Conservation (phyloP, 2,113 vertebrate genomes). For the Raja brachyura region DNA sequence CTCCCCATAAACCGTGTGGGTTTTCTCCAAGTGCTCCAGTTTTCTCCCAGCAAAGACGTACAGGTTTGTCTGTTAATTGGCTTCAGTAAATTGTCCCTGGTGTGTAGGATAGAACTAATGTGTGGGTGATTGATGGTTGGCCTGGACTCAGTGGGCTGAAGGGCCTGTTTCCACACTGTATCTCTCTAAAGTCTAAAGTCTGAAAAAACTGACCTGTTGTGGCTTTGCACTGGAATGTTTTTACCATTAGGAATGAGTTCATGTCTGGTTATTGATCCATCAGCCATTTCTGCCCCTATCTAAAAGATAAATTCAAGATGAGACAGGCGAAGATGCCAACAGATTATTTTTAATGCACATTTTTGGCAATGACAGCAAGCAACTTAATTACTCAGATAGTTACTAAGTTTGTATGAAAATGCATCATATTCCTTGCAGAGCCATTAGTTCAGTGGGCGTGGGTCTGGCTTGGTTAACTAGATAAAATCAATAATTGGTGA, state of each 20-base stretch:
- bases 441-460: not conserved
- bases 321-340: not conserved
- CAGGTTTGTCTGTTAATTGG: too few relatives aligned
- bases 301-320: slow-evolving; percentile 33
- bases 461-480: not conserved
- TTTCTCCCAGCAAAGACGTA: too few relatives aligned
- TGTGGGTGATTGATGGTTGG: too few relatives aligned
- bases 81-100: too few relatives aligned
- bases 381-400: not conserved
- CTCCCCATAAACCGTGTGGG: too few relatives aligned
- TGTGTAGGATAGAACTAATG: too few relatives aligned
- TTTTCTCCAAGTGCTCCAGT: too few relatives aligned
- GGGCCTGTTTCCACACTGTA: too few relatives aligned
- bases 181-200: too few relatives aligned
- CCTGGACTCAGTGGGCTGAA: too few relatives aligned
- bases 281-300: slow-evolving; percentile 40
- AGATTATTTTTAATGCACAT: not conserved
- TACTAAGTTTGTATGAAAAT: not conserved
- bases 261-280: slow-evolving; percentile 15
- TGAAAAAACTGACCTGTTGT: slow-evolving; percentile 49
- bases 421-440: not conserved
- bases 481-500: too few relatives aligned
- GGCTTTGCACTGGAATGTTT: slow-evolving; percentile 50
- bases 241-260: slow-evolving; percentile 56
- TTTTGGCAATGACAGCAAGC: not conserved